A percentile compares a stretch with the other conserved stretches of the same genome.
Evolutionary conservation across 1,140 invertebrate genomes (phyloP).

Genomic region (Temnothorax nylanderi): DNA sequence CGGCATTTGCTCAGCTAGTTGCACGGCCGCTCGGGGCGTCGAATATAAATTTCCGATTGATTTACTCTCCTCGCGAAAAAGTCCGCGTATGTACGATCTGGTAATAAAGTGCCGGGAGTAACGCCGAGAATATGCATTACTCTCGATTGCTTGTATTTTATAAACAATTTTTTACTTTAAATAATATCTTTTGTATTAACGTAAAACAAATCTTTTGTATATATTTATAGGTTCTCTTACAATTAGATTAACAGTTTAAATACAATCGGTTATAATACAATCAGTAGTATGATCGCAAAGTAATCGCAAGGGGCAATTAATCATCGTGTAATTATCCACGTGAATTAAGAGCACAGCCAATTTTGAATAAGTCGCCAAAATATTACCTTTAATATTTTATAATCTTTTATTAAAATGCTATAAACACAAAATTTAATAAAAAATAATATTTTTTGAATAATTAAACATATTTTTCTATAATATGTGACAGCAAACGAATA

Average conservation of each 20-base stretch:
- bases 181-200: not conserved
- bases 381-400: not conserved
- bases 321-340: not conserved
- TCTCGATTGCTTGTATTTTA: not conserved
- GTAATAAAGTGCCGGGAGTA: conserved; percentile 2
- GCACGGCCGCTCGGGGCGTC: not conserved
- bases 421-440: too few relatives aligned
- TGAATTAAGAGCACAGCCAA: not conserved
- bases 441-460: not conserved
- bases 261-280: not conserved
- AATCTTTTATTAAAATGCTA: not conserved
- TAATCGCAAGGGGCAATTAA: not conserved
- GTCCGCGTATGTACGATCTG: not conserved
- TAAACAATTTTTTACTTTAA: not conserved
- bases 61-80: conserved; percentile 22
- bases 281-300: not conserved
- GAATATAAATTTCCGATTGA: conserved; percentile 39
- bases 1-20: conserved; percentile 19
- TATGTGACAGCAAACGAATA: too few relatives aligned
- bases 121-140: not conserved
- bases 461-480: not conserved
- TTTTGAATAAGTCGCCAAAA: not conserved
- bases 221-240: not conserved
- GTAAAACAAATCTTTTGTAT: not conserved
- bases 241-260: not conserved